These are phyloP conservation scores for Sinohyriopsis cumingii DNA, from an alignment of 2,888 invertebrate genomes.

Conservation along the genomic window DNA sequence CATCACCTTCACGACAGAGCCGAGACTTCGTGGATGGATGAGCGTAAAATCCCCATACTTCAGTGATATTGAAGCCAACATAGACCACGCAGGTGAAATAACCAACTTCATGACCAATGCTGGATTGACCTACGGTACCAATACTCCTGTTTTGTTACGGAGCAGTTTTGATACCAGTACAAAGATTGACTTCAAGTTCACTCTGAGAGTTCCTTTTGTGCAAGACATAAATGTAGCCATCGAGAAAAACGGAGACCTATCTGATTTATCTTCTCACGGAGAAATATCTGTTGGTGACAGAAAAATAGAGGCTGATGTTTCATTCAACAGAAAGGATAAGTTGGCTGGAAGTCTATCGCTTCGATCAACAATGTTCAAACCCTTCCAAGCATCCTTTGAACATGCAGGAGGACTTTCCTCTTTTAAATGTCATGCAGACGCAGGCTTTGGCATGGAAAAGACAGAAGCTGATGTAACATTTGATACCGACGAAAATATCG, in stretches of 20 bases:
- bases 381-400: background rate
- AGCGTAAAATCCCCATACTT: slow-evolving; percentile 17
- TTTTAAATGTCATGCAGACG: slow-evolving; percentile 4
- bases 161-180: no score
- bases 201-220: no score
- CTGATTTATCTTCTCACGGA: slow-evolving; percentile 10
- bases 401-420: slow-evolving; percentile 2
- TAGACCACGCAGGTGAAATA: slow-evolving; percentile 5
- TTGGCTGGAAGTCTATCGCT: background rate
- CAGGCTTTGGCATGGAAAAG: slow-evolving; percentile 1
- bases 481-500: slow-evolving; percentile 18
- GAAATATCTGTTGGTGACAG: slow-evolving; percentile 3
- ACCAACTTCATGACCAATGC: slow-evolving; percentile 7
- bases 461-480: slow-evolving; percentile 8
- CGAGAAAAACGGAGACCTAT: background rate
- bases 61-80: slow-evolving; percentile 9
- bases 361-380: background rate
- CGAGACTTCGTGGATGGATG: slow-evolving; percentile 10
- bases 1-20: slow-evolving; percentile 12
- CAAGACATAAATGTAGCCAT: no score
- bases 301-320: slow-evolving; percentile 4
- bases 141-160: no score
- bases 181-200: no score
- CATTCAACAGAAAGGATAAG: slow-evolving; percentile 11
- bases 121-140: slow-evolving; percentile 1